Conservation (phyloP, 2,797 vertebrate species). For the Orestias chungarensis region DNA sequence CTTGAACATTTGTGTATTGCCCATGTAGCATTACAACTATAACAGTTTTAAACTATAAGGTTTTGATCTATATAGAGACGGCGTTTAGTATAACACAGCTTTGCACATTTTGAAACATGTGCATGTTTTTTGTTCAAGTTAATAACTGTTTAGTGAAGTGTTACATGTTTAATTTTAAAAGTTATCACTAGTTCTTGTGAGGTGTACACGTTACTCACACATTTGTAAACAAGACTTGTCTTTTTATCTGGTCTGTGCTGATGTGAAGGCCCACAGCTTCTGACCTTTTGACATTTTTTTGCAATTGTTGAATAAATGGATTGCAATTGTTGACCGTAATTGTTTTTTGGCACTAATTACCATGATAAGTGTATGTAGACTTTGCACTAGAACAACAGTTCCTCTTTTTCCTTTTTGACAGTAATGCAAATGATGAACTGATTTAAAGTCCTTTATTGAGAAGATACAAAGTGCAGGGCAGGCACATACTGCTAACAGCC, state of each 20-base stretch:
- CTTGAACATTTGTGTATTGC: background rate
- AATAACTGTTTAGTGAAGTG: too few species aligned
- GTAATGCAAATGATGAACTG: constrained; percentile 22
- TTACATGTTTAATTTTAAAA: too few species aligned
- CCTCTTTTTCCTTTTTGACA: constrained; percentile 40
- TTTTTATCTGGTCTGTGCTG: background rate
- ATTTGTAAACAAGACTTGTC: background rate
- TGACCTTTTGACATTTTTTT: background rate
- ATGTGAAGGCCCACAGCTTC: background rate
- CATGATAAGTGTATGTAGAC: background rate
- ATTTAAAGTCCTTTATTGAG: constrained; percentile 45
- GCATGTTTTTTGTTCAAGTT: too few species aligned
- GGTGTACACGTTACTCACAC: background rate
- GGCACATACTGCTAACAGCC: background rate
- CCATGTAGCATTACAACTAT: background rate
- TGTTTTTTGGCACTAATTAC: background rate
- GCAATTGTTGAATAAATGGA: too few species aligned
- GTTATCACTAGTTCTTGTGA: too few species aligned
- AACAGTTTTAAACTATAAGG: too few species aligned
- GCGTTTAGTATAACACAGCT: too few species aligned
- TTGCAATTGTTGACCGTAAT: too few species aligned
- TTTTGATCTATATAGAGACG: too few species aligned
- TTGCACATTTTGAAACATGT: background rate
- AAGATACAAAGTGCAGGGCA: constrained; percentile 6
- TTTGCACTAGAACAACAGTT: background rate